Base-by-base conservation (phyloP, 2,888 invertebrate species). In the Prosopocoilus inquinatus region DNA sequence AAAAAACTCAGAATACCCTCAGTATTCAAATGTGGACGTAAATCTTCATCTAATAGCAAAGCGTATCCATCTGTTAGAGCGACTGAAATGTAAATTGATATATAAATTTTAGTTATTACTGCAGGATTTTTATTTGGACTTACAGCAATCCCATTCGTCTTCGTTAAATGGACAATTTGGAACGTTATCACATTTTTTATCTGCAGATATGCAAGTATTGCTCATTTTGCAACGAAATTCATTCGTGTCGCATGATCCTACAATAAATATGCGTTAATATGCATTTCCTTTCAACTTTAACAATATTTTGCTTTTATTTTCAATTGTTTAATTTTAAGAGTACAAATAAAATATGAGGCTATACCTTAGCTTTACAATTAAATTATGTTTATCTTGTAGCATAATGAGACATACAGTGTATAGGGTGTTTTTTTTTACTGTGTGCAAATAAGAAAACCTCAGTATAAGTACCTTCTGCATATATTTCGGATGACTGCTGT, bases 111-210 rank as follows among this genome's bases (percentile, higher is more conserved):
- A 12, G 38, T 47, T 48, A 48, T 58, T 58, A 57, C 54, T 47
- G 13, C 36, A n/a, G 39, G 35, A 32, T 50, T 49, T 43, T 38
- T 54, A 39, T 32, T 44, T 44, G 36, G 53, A 73, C 88, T 84
- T 76, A 90, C 90, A 84, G 71, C 93, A 93, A 71, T 90, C 85
- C 48, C 81, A 69, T 79, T 93, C 93, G 70, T 93, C 93, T 77
- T 91, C 91, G 20, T 83, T 82, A 61, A 82, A 75, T 12, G 78
- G 78, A 70, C 92, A 92, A 63, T 92, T 86, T 1, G 76, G 64
- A 43, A 70, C 73, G 28, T 81, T 82, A 73, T 93, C 84, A 69
- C 93, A 93, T 12, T 82, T 81, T 60, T 82, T 79, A 38, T 77
- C 70, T 8, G 74, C 67, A 1, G 84, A 78, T 53, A 92, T 75